A percentile compares a stretch with the other conserved stretches of the same genome.
These are phyloP conservation scores for Himalopsyche anomala DNA, from an alignment of 2,888 invertebrate genomes.

Conservation along the genomic window DNA sequence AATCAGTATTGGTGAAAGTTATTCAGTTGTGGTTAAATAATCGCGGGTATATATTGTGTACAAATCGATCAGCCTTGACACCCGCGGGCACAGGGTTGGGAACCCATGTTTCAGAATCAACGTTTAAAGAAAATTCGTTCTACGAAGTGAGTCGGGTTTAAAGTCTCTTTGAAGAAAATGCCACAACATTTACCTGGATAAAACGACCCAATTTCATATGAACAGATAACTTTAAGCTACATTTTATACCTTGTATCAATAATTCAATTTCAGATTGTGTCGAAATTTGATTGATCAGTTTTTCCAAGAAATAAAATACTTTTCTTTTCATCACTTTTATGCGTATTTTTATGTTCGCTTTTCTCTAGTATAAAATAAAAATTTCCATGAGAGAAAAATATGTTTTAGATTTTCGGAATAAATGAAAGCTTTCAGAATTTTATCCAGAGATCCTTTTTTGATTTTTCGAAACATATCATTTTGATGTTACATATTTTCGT, in stretches of 20 bases:
- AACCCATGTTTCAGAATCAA: too few species aligned
- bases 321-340: neutral
- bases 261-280: constrained; percentile 16
- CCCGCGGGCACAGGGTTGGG: too few species aligned
- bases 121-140: too few species aligned
- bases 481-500: too few species aligned
- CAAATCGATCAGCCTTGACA: too few species aligned
- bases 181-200: neutral
- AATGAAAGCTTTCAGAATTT: neutral
- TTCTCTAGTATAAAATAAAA: neutral
- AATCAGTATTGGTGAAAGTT: too few species aligned
- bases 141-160: too few species aligned
- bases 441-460: neutral
- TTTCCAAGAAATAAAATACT: constrained; percentile 20
- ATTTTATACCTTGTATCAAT: neutral
- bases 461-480: neutral
- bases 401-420: neutral
- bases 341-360: neutral
- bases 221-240: neutral
- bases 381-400: neutral
- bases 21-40: too few species aligned
- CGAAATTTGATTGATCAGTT: constrained; percentile 20
- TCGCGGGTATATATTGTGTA: too few species aligned
- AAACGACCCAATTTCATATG: neutral
- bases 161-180: too few species aligned